A percentile compares a stretch with the other conserved stretches of the same genome.
These are phyloP conservation scores for Agraylea sexmaculata DNA, from an alignment of 1,140 invertebrate species.

Conservation along the genomic window DNA sequence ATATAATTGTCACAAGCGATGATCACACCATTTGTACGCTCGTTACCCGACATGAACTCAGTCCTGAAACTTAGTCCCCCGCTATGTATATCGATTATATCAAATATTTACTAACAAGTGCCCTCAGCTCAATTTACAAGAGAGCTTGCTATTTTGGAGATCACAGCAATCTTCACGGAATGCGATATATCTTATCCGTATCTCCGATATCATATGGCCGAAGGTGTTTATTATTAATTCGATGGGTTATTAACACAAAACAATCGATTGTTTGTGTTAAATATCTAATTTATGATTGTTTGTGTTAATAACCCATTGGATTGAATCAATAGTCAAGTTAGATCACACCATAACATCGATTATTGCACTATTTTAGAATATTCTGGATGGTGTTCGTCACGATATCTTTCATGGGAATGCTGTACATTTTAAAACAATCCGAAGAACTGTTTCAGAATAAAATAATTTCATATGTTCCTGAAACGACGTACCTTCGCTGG, in stretches of 20 bases:
- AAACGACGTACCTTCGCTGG: conserved; percentile 37
- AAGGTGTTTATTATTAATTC: conserved; percentile 10
- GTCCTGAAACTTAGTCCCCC: not conserved
- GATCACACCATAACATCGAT: not conserved
- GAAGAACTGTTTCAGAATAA: conserved; percentile 26
- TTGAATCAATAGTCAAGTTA: no score
- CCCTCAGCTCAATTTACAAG: conserved; percentile 1
- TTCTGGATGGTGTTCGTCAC: conserved; percentile 26
- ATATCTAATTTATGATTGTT: no score
- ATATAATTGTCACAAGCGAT: no score
- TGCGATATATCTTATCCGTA: conserved; percentile 11
- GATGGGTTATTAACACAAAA: not conserved
- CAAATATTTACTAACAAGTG: no score
- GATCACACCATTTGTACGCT: no score
- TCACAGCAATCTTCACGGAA: conserved; percentile 17
- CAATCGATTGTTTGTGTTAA: not conserved
- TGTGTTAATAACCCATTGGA: no score
- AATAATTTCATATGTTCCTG: conserved; percentile 35
- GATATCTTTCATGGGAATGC: conserved; percentile 23
- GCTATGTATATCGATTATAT: no score
- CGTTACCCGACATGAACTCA: no score
- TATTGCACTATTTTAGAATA: conserved; percentile 21
- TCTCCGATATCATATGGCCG: conserved; percentile 6
- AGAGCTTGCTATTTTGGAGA: conserved; percentile 16
- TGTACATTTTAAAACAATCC: conserved; percentile 25